Percentiles rank a stretch among this genome's conserved stretches.
phyloP scores from a whole-genome alignment of 1,140 invertebrate genomes.

The Charaxes varanes region DNA sequence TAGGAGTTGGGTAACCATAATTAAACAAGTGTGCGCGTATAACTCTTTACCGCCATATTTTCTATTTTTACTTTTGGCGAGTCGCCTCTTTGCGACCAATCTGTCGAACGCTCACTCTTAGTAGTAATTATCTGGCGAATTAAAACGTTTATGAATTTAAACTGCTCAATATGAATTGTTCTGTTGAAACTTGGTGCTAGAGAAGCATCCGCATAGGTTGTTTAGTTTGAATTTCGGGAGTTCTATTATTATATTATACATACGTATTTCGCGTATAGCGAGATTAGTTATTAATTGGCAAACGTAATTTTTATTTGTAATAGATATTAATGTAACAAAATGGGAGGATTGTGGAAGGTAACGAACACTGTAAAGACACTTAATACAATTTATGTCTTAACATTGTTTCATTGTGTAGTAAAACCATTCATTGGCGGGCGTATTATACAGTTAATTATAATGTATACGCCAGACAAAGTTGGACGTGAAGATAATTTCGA shows the following conservation, averaged over 20 bases:
- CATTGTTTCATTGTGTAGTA: too few species aligned
- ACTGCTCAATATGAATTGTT: conserved; percentile 13
- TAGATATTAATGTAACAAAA: conserved; percentile 1
- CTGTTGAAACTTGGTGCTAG: conserved; percentile 13
- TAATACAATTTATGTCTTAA: too few species aligned
- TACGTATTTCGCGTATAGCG: conserved; percentile 8
- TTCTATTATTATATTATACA: conserved; percentile 2
- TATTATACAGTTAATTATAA: too few species aligned
- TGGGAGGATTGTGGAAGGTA: too few species aligned
- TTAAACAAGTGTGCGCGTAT: too few species aligned
- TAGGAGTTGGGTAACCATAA: too few species aligned
- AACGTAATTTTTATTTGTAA: conserved; percentile 9
- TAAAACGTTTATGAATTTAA: conserved; percentile 4
- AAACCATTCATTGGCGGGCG: too few species aligned
- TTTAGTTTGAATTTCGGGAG: conserved; percentile 10
- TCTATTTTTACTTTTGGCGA: too few species aligned
- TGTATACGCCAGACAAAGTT: too few species aligned
- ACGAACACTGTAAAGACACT: too few species aligned
- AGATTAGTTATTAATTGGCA: conserved; percentile 11
- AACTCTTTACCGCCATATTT: neutral
- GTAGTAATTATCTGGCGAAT: neutral
- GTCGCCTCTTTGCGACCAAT: neutral
- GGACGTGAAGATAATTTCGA: too few species aligned
- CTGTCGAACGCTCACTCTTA: conserved; percentile 3
- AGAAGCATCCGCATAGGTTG: conserved; percentile 8